Percentiles rank a stretch among this genome's conserved stretches.
Evolutionary conservation across 2,888 invertebrate species (phyloP).

Genomic region (Limnephilus rhombicus): DNA sequence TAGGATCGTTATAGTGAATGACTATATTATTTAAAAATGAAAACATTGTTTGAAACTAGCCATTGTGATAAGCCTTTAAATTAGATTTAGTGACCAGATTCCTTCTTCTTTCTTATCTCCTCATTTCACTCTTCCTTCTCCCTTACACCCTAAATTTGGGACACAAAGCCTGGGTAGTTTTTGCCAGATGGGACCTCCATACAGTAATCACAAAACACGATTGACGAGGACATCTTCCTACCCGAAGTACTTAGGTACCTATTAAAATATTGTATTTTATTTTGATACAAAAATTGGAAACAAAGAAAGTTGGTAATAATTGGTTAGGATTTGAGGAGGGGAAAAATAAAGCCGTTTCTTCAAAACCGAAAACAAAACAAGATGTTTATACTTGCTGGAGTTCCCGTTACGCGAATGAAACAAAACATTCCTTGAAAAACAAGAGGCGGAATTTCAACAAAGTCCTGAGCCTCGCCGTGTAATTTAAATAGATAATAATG

Average conservation of each 20-base stretch:
- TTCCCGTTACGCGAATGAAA: constrained; percentile 38
- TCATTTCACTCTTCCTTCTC: too few relatives aligned
- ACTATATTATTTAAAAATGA: too few relatives aligned
- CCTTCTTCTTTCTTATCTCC: too few relatives aligned
- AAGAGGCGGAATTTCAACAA: constrained; percentile 40
- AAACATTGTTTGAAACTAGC: too few relatives aligned
- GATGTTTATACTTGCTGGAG: constrained; percentile 37
- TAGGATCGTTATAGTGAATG: too few relatives aligned
- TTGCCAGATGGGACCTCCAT: background rate
- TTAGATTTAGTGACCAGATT: too few relatives aligned
- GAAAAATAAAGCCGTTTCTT: constrained; percentile 26
- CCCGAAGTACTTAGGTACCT: background rate
- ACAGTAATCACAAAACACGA: background rate
- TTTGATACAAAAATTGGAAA: background rate
- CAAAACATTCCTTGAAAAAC: constrained; percentile 43
- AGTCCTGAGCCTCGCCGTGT: constrained; percentile 21
- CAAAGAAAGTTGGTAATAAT: constrained; percentile 32
- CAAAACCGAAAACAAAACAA: constrained; percentile 39
- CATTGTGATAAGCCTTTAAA: too few relatives aligned
- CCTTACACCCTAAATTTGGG: background rate
- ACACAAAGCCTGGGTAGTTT: background rate
- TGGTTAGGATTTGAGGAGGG: constrained; percentile 3
- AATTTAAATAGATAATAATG: constrained; percentile 53
- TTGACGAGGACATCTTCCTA: background rate
- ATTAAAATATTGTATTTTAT: background rate